Base-by-base conservation (phyloP, 2,888 invertebrate species). In the Drosophila quinaria region DNA sequence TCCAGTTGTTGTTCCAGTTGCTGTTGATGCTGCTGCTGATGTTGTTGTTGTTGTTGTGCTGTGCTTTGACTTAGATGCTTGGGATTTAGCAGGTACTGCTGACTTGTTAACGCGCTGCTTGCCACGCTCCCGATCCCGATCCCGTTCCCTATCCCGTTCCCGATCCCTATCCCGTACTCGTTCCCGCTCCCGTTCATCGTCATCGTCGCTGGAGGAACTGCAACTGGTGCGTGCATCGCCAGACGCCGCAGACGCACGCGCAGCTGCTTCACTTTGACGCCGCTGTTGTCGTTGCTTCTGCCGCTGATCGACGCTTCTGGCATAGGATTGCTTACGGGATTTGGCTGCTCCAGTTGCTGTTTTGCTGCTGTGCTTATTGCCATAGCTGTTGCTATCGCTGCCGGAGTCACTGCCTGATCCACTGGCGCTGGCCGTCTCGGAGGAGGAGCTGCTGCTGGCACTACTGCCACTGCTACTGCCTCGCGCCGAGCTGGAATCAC, bases 401-500 rank as follows among this genome's bases (percentile, higher is more conserved):
- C 61, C 56, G 13, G 65, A 49, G 25, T 70, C 69, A 29, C 49
- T 64, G 47, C 39, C 69, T 6, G 73, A 68, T 3, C 46, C 61
- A 42, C 59, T 76, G 55, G 31, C 60, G 51, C 52, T 70, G 13
- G 51, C 67, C 1, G 59, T 42, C 11, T 56, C 63, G 6, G 67
- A 59, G 41, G 63, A 63, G 31, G 39, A 42, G 25, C 56, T 51
- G 29, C 58, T 58, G 35, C 58, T 58, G 50, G 41, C 50, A 11
- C 58, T 50, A 19, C 64, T 58, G 9, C 64, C 50, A n/a, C 83
- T 80, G 29, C 90, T 86, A 25, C 84, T 81, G 13, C 75, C 90
- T 51, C 79, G 88, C 73, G 90, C 81, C 76, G 91, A 90, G 52
- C 91, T 90, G 63, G 91, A 87, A 81, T 91, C 91, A 76, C 68